phyloP scores from a whole-genome alignment of 2,797 vertebrate genomes.

The Coranthus polyacanthus region DNA sequence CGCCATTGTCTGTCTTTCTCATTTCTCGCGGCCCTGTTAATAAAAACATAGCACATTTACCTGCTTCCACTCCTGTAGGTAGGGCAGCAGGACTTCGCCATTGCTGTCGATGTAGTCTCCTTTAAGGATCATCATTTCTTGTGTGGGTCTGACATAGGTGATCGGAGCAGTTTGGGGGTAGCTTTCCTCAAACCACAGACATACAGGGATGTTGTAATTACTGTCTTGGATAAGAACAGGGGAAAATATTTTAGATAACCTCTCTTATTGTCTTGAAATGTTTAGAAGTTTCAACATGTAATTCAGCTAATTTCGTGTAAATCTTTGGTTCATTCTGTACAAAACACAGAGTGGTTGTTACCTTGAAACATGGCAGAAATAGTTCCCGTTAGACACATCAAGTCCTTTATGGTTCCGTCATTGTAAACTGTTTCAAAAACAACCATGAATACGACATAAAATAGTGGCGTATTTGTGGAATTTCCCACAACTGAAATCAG shows the following conservation, averaged over 20 bases:
- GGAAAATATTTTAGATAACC: neutral
- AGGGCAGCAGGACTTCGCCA: constrained; percentile 76
- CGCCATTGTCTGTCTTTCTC: neutral
- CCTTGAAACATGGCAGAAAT: constrained; percentile 87
- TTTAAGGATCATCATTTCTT: constrained; percentile 90
- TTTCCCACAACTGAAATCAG: neutral
- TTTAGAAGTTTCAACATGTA: too few relatives aligned
- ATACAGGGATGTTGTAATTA: constrained; percentile 91
- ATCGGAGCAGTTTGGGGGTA: constrained; percentile 92
- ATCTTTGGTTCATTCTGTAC: neutral
- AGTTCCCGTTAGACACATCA: constrained; percentile 92
- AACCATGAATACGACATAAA: neutral
- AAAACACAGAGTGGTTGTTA: constrained; percentile 57
- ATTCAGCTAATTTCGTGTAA: too few relatives aligned
- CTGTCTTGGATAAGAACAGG: constrained; percentile 76
- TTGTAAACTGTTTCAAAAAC: constrained; percentile 89
- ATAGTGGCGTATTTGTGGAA: neutral
- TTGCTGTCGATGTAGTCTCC: constrained; percentile 86
- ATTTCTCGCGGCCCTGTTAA: neutral
- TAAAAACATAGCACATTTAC: constrained; percentile 47
- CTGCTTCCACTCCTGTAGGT: constrained; percentile 78
- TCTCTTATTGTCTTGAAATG: too few relatives aligned
- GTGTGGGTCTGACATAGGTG: constrained; percentile 92
- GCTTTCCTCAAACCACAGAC: constrained; percentile 91
- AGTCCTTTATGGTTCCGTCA: constrained; percentile 87